These are phyloP conservation scores for Ceratosolen solmsi DNA, from an alignment of 1,140 invertebrate genomes.

Conservation along the genomic window DNA sequence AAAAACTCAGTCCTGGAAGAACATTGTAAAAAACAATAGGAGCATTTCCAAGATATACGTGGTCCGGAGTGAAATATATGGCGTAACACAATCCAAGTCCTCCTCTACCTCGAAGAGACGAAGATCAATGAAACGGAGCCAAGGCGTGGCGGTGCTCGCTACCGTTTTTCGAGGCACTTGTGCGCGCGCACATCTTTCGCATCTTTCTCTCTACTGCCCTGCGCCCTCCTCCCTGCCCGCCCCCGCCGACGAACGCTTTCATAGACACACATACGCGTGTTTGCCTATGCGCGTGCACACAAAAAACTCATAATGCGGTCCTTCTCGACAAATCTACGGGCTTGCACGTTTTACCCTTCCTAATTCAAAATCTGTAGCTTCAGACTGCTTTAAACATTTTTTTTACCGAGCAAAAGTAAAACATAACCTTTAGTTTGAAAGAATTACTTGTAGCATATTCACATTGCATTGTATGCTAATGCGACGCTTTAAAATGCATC, in stretches of 20 bases:
- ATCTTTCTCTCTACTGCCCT: slow-evolving; percentile 49
- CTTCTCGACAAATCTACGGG: slow-evolving; percentile 3
- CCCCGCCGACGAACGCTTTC: too few relatives aligned
- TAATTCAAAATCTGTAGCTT: not conserved
- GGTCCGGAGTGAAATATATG: too few relatives aligned
- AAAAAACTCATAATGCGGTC: too few relatives aligned
- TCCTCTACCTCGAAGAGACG: slow-evolving; percentile 53
- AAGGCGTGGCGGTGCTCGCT: slow-evolving; percentile 38
- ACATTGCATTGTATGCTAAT: not conserved
- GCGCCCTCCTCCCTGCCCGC: too few relatives aligned
- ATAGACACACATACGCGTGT: too few relatives aligned
- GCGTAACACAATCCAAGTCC: not conserved
- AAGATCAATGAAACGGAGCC: slow-evolving; percentile 70
- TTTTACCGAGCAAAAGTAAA: not conserved
- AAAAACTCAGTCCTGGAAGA: too few relatives aligned
- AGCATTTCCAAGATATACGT: too few relatives aligned
- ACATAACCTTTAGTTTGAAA: not conserved
- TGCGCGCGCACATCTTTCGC: slow-evolving; percentile 37
- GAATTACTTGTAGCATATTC: not conserved
- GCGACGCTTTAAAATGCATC: not conserved
- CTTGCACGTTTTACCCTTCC: not conserved
- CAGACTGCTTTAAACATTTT: too few relatives aligned
- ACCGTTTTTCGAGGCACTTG: slow-evolving; percentile 27
- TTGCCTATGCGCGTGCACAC: too few relatives aligned
- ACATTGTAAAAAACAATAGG: too few relatives aligned